phyloP scores from a whole-genome alignment of 1,140 invertebrate species.

The Drosophila parvula region DNA sequence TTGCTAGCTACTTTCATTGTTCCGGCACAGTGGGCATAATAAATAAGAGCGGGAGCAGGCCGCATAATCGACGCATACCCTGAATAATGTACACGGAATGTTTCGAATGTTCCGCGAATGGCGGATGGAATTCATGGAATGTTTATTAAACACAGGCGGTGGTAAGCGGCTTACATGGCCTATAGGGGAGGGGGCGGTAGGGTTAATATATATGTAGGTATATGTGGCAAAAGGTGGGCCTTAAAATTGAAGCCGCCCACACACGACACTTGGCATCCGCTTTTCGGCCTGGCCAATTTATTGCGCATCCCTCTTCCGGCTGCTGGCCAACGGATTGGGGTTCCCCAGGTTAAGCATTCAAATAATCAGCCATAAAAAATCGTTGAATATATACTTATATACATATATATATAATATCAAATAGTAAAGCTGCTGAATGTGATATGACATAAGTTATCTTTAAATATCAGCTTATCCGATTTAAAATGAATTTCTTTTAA shows the following conservation, averaged over 20 bases:
- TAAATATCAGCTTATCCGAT: too few relatives aligned
- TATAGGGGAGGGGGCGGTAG: not conserved
- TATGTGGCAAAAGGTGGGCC: slow-evolving; percentile 1
- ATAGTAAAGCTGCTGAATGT: not conserved
- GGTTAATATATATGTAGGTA: not conserved
- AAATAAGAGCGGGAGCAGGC: slow-evolving; percentile 29
- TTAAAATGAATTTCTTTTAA: not conserved
- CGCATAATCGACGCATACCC: slow-evolving; percentile 35
- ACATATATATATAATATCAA: not conserved
- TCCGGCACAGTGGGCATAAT: slow-evolving; percentile 33
- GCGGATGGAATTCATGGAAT: slow-evolving; percentile 38
- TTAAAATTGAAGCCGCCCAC: slow-evolving; percentile 1
- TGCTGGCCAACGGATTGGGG: too few relatives aligned
- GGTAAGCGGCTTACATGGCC: slow-evolving; percentile 58
- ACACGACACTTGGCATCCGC: slow-evolving; percentile 4
- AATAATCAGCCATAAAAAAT: slow-evolving; percentile 3
- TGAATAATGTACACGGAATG: slow-evolving; percentile 34
- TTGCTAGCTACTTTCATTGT: slow-evolving; percentile 36
- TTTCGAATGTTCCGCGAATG: slow-evolving; percentile 19
- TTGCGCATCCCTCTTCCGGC: not conserved
- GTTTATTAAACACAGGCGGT: slow-evolving; percentile 46
- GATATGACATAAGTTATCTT: not conserved
- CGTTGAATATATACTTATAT: not conserved
- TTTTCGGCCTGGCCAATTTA: slow-evolving; percentile 21
- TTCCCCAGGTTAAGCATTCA: slow-evolving; percentile 4